A percentile compares a stretch with the other conserved stretches of the same genome.
These are phyloP conservation scores for Samia ricini DNA, from an alignment of 1,140 invertebrate genomes.

Conservation along the genomic window DNA sequence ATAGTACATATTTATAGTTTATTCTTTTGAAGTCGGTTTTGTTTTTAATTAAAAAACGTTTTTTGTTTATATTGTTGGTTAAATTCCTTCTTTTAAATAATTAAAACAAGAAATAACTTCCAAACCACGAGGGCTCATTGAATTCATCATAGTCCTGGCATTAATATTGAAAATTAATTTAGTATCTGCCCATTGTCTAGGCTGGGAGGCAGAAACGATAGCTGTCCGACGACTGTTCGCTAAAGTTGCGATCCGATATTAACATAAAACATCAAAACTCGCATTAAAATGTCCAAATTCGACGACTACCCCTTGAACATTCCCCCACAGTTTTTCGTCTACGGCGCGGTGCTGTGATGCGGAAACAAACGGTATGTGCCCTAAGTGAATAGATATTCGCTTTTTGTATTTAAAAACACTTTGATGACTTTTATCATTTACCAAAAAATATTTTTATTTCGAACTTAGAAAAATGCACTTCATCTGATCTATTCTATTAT, in stretches of 20 bases:
- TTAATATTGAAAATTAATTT: constrained; percentile 22
- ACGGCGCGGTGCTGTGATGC: constrained; percentile 36
- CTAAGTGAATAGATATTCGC: constrained; percentile 17
- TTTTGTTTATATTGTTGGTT: too few species aligned
- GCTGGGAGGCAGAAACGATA: constrained; percentile 6
- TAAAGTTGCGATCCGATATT: constrained; percentile 58
- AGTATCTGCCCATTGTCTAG: neutral
- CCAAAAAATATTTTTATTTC: too few species aligned
- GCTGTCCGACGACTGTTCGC: constrained; percentile 52
- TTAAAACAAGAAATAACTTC: neutral
- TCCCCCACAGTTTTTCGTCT: constrained; percentile 40
- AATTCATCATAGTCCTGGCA: constrained; percentile 1
- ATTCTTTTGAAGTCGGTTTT: too few species aligned
- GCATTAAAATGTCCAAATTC: constrained; percentile 73
- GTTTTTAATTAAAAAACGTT: too few species aligned
- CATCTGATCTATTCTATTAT: too few species aligned
- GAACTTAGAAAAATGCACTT: too few species aligned
- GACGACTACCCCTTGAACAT: constrained; percentile 42
- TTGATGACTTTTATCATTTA: neutral
- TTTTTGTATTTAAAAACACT: neutral
- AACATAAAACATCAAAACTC: constrained; percentile 76
- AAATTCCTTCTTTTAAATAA: too few species aligned
- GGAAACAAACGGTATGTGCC: constrained; percentile 24
- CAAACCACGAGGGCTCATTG: neutral
- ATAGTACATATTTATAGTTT: too few species aligned